These are phyloP conservation scores for Gasterosteus aculeatus DNA, from an alignment of 2,113 vertebrate genomes.

Conservation along the genomic window DNA sequence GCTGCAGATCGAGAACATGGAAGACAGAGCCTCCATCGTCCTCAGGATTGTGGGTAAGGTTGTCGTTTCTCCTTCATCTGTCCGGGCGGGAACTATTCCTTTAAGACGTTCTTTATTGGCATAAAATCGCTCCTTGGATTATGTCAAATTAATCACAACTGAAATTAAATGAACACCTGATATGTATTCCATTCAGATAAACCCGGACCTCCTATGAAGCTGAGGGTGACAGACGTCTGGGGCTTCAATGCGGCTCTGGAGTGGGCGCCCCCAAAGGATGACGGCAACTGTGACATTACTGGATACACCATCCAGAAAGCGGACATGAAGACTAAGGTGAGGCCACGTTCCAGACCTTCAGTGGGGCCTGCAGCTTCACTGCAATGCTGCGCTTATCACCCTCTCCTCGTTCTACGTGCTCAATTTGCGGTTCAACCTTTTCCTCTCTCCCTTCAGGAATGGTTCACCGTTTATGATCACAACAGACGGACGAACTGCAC, in stretches of 20 bases:
- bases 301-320: slow-evolving; percentile 92
- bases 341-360: neutral
- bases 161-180: neutral
- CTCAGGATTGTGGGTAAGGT: slow-evolving; percentile 85
- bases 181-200: slow-evolving; percentile 79
- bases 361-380: neutral
- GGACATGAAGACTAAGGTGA: slow-evolving; percentile 91
- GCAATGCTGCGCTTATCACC: neutral
- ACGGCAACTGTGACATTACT: slow-evolving; percentile 88
- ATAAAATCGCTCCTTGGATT: neutral
- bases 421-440: neutral
- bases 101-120: neutral
- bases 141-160: neutral
- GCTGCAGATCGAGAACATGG: slow-evolving; percentile 89
- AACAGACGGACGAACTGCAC: slow-evolving; percentile 85
- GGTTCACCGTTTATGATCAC: slow-evolving; percentile 90
- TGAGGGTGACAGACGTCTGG: slow-evolving; percentile 89
- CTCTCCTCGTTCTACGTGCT: neutral
- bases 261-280: slow-evolving; percentile 87
- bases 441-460: slow-evolving; percentile 79
- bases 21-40: slow-evolving; percentile 82
- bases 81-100: neutral
- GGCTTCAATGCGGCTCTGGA: slow-evolving; percentile 89
- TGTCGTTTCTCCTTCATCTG: neutral
- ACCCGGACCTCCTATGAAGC: slow-evolving; percentile 81